phyloP scores from a whole-genome alignment of 2,797 vertebrate genomes.

The Coranthus polyacanthus region DNA sequence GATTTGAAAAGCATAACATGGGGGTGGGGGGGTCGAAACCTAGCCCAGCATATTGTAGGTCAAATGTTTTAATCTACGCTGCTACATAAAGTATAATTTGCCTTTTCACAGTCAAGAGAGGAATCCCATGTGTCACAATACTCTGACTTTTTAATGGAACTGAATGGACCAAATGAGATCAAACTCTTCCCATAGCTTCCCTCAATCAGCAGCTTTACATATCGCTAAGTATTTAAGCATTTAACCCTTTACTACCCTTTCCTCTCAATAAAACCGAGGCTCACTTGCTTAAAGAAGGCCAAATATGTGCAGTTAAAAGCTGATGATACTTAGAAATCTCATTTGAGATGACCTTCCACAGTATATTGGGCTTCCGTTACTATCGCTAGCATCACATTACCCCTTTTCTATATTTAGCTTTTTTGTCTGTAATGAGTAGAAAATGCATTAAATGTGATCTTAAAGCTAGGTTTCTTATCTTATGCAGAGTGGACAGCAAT shows the following conservation, averaged over 20 bases:
- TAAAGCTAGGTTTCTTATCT: constrained; percentile 38
- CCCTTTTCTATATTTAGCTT: not conserved
- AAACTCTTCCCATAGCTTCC: constrained; percentile 25
- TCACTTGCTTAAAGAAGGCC: constrained; percentile 25
- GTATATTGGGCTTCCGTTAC: constrained; percentile 12
- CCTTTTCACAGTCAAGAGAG: constrained; percentile 10
- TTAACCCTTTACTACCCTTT: constrained; percentile 21
- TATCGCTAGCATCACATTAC: not conserved
- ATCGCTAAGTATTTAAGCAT: constrained; percentile 27
- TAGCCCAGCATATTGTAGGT: not conserved
- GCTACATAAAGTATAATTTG: constrained; percentile 29
- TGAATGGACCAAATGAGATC: constrained; percentile 24
- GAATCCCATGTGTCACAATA: constrained; percentile 8
- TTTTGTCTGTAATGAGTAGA: not conserved
- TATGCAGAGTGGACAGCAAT: constrained; percentile 35
- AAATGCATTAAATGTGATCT: constrained; percentile 36
- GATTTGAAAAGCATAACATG: not conserved
- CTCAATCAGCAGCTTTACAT: constrained; percentile 48
- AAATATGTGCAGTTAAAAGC: constrained; percentile 1
- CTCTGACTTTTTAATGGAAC: constrained; percentile 37
- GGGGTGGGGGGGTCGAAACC: constrained; percentile 1
- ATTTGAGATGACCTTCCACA: constrained; percentile 10
- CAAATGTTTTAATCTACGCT: constrained; percentile 29
- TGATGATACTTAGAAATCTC: constrained; percentile 4
- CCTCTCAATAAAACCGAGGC: constrained; percentile 12